Conservation (phyloP, 1,140 invertebrate genomes). For the Drosophila takahashii region DNA sequence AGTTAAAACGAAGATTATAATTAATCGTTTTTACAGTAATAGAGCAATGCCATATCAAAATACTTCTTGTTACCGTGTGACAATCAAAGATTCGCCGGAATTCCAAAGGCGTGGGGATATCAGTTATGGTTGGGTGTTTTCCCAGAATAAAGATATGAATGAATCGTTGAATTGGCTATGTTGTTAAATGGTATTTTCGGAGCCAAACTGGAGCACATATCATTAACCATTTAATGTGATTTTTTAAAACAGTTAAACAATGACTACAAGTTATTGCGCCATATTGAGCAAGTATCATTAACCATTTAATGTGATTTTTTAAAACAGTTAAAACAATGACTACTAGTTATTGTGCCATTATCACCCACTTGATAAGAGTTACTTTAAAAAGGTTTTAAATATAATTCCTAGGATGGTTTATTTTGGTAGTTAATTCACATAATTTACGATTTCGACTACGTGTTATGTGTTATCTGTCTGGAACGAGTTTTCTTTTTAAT, state of each 20-base stretch:
- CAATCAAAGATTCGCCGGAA: conserved; percentile 13
- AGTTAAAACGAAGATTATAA: background rate
- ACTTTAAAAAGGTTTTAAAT: background rate
- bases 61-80: background rate
- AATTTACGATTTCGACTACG: background rate
- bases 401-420: background rate
- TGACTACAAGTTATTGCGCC: too few species aligned
- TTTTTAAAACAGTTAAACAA: background rate
- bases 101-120: conserved; percentile 21
- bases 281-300: too few species aligned
- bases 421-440: background rate
- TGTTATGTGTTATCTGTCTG: background rate
- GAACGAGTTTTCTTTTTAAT: background rate
- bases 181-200: background rate
- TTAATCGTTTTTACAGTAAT: background rate
- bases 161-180: conserved; percentile 14
- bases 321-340: background rate
- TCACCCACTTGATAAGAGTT: too few species aligned
- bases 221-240: background rate
- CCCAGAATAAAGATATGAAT: conserved; percentile 24
- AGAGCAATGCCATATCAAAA: background rate
- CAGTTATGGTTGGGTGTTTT: conserved; percentile 19
- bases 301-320: background rate
- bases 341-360: background rate
- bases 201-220: too few species aligned